Evolutionary conservation across 2,797 vertebrate species (phyloP).

Genomic region (Helicolenus hilgendorfi): DNA sequence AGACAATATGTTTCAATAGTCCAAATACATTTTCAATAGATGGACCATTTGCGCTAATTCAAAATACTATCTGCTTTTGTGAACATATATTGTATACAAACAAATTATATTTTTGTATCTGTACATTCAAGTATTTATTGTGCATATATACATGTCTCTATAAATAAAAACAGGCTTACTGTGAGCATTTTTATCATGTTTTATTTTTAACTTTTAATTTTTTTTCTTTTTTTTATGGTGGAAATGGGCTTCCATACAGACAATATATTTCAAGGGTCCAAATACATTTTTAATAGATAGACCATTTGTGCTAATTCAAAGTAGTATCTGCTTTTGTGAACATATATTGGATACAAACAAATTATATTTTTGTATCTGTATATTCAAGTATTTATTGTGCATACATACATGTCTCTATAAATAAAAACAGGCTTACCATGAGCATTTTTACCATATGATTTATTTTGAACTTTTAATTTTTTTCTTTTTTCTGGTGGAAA

Average conservation of each 20-base stretch:
- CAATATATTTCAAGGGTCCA: neutral
- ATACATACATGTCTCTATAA: neutral
- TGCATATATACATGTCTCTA: no score
- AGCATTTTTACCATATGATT: neutral
- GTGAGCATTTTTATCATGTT: neutral
- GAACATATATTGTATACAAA: neutral
- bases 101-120: no score
- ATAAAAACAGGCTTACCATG: neutral
- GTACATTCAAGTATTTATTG: neutral
- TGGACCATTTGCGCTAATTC: neutral
- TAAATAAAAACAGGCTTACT: neutral
- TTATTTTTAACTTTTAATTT: neutral
- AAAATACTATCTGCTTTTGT: neutral
- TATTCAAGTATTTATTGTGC: neutral
- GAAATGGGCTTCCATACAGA: neutral
- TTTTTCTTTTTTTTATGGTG: neutral
- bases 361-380: no score
- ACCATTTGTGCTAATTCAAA: neutral
- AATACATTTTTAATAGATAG: neutral
- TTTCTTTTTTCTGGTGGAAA: neutral
- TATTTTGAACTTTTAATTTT: no score
- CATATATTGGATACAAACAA: neutral
- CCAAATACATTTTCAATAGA: neutral
- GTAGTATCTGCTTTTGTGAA: neutral
- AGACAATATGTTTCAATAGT: neutral